Conservation (phyloP, 2,113 vertebrate species). For the Nanger granti region DNA sequence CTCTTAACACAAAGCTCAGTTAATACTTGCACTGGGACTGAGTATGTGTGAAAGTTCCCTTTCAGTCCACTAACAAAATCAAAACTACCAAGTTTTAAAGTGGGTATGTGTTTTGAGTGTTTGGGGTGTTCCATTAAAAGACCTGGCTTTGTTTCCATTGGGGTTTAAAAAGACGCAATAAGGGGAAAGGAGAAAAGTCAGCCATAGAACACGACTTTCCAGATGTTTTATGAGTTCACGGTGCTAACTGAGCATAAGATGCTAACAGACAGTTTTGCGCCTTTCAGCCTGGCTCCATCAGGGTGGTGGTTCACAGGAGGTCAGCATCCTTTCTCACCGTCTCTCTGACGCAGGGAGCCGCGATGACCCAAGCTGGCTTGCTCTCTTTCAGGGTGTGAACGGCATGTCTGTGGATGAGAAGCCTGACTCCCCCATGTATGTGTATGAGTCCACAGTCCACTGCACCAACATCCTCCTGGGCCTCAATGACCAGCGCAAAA, state of each 20-base stretch:
- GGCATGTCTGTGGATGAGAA: conserved; percentile 99
- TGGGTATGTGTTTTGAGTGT: conserved; percentile 25
- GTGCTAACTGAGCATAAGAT: background rate
- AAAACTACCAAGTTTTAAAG: background rate
- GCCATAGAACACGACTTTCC: background rate
- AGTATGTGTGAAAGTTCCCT: background rate
- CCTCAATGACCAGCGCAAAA: conserved; percentile 99
- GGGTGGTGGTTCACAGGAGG: background rate
- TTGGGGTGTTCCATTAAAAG: background rate
- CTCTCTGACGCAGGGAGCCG: background rate
- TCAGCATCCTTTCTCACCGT: background rate
- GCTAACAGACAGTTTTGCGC: background rate
- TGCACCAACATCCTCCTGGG: conserved; percentile 99
- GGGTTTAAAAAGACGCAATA: background rate
- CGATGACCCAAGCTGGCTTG: background rate
- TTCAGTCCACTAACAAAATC: conserved; percentile 21
- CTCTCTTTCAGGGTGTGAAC: conserved; percentile 93
- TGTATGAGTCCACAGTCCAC: conserved; percentile 99
- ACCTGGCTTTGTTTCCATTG: background rate
- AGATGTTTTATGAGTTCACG: background rate
- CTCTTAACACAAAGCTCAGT: conserved; percentile 35
- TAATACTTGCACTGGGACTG: background rate
- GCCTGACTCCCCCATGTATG: conserved; percentile 99
- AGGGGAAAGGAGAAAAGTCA: background rate
- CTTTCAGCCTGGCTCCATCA: background rate